Evolutionary conservation across 2,888 invertebrate species (phyloP).

Genomic region (Trichacis sp.): DNA sequence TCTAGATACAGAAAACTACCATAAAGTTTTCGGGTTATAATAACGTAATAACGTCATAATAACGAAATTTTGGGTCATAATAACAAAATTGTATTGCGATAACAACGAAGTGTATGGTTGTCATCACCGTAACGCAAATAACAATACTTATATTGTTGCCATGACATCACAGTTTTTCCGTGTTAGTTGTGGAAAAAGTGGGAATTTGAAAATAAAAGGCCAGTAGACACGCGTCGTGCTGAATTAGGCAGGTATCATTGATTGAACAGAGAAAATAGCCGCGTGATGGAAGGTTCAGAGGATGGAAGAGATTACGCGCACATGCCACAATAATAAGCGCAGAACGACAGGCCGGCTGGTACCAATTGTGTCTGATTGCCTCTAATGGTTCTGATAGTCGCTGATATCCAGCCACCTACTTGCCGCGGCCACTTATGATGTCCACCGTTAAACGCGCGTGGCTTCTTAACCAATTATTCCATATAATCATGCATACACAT

Average conservation of each 20-base stretch:
- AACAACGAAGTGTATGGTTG: too few relatives aligned
- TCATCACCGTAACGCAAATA: too few relatives aligned
- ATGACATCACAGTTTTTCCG: too few relatives aligned
- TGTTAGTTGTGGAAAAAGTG: too few relatives aligned
- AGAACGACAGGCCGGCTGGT: conserved; percentile 49
- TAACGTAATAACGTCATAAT: too few relatives aligned
- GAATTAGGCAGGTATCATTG: conserved; percentile 22
- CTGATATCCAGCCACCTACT: conserved; percentile 53
- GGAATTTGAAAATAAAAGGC: too few relatives aligned
- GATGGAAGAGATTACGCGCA: conserved; percentile 57
- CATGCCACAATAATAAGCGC: conserved; percentile 55
- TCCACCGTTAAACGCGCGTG: conserved; percentile 48
- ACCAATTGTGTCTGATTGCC: conserved; percentile 56
- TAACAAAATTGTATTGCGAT: too few relatives aligned
- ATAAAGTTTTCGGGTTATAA: too few relatives aligned
- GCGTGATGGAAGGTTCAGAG: conserved; percentile 51
- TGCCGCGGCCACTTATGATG: conserved; percentile 46
- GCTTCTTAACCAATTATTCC: conserved; percentile 46
- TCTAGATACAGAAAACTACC: too few relatives aligned
- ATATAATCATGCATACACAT: conserved; percentile 18
- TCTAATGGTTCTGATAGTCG: conserved; percentile 55
- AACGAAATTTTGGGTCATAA: too few relatives aligned
- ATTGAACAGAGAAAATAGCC: conserved; percentile 37
- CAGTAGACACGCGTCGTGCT: conserved; percentile 33
- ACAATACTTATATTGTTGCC: too few relatives aligned